Conservation (phyloP, 1,140 invertebrate species). For the Trichogramma pretiosum region DNA sequence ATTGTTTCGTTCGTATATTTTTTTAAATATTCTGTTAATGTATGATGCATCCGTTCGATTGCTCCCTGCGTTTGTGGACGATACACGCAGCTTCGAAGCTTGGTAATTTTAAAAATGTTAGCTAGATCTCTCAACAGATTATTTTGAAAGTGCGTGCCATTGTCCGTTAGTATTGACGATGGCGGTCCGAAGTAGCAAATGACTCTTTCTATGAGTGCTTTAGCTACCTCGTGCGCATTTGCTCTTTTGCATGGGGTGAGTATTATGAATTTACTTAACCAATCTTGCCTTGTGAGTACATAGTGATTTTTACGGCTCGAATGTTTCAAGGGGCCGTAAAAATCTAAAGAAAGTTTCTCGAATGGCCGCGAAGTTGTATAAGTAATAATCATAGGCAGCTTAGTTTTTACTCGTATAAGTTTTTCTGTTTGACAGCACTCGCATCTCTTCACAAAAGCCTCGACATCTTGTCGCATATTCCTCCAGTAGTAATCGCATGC, state of each 20-base stretch:
- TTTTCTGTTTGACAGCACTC: neutral
- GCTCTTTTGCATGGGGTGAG: neutral
- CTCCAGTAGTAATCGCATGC: neutral
- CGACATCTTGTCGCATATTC: neutral
- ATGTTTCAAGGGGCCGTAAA: neutral
- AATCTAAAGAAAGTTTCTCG: conserved; percentile 2
- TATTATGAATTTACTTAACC: neutral
- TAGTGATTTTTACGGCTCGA: neutral
- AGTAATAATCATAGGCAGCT: conserved; percentile 3
- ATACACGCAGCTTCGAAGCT: neutral
- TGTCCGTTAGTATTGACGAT: neutral
- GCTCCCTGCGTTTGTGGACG: neutral
- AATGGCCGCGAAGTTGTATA: neutral
- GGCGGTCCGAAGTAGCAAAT: neutral
- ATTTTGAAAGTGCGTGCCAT: neutral
- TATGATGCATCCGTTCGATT: neutral
- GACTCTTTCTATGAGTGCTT: neutral
- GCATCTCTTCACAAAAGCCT: neutral
- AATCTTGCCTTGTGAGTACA: neutral
- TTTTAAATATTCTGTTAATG: neutral
- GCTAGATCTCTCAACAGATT: neutral
- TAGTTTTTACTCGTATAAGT: neutral
- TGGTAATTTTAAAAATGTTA: neutral
- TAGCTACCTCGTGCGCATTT: neutral
- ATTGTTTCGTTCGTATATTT: no score